Conservation (phyloP, 2,113 vertebrate genomes). For the Vanacampus margaritifer region DNA sequence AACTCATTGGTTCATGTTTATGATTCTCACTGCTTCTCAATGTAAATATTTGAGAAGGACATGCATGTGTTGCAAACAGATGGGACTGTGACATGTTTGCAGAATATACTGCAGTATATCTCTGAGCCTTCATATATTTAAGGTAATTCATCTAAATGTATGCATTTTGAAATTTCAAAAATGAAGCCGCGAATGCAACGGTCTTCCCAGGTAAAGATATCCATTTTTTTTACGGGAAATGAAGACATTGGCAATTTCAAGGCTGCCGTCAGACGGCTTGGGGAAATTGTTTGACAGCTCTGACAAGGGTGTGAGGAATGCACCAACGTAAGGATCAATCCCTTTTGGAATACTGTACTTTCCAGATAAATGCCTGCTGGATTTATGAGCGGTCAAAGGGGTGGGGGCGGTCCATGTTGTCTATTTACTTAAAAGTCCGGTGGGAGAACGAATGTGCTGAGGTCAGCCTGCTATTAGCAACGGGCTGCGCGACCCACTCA, state of each 20-base stretch:
- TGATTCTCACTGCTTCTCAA: slow-evolving; percentile 1
- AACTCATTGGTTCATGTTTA: neutral
- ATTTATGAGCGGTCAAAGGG: slow-evolving; percentile 54
- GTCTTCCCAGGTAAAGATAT: slow-evolving; percentile 20
- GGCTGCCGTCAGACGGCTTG: slow-evolving; percentile 44
- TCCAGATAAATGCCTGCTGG: slow-evolving; percentile 61
- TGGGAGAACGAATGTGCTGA: slow-evolving; percentile 28
- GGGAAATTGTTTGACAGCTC: slow-evolving; percentile 55
- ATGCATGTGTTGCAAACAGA: slow-evolving; percentile 15
- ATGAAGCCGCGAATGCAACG: neutral
- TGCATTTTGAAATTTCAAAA: neutral
- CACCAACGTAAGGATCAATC: slow-evolving; percentile 63
- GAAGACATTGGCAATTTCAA: slow-evolving; percentile 65
- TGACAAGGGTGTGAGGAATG: slow-evolving; percentile 65
- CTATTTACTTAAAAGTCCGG: slow-evolving; percentile 25
- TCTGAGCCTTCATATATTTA: neutral
- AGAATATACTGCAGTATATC: slow-evolving; percentile 2
- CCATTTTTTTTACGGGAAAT: slow-evolving; percentile 52
- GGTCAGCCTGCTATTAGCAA: slow-evolving; percentile 9
- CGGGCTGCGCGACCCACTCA: neutral
- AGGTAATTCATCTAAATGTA: neutral
- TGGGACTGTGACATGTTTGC: neutral
- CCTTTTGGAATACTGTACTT: slow-evolving; percentile 50
- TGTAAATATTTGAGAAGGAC: slow-evolving; percentile 29
- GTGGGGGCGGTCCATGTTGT: slow-evolving; percentile 45